Conservation (phyloP, 2,797 vertebrate genomes). For the Siniperca undulata region DNA sequence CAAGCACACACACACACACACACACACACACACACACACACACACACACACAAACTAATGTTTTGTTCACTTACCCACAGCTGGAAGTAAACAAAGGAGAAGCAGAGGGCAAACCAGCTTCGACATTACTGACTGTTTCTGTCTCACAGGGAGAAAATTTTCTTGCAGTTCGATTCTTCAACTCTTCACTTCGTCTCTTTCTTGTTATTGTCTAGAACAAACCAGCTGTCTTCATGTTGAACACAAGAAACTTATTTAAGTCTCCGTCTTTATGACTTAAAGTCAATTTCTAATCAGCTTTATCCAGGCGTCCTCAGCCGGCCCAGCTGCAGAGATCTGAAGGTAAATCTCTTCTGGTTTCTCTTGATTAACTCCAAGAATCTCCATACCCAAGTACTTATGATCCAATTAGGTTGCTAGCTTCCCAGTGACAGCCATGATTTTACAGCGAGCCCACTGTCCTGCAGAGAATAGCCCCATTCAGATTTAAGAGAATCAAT, state of each 20-base stretch:
- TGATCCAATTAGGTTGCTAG: slow-evolving; percentile 64
- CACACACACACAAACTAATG: not conserved
- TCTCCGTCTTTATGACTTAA: not conserved
- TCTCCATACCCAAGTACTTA: slow-evolving; percentile 54
- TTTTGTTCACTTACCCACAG: slow-evolving; percentile 73
- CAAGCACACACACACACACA: not conserved
- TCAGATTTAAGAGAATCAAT: slow-evolving; percentile 34
- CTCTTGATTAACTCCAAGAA: slow-evolving; percentile 46
- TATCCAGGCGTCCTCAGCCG: not conserved
- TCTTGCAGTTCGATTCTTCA: slow-evolving; percentile 1
- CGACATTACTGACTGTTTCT: slow-evolving; percentile 58
- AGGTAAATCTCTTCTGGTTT: slow-evolving; percentile 29
- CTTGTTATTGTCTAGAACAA: slow-evolving; percentile 9
- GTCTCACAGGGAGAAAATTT: slow-evolving; percentile 13
- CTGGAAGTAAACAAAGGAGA: slow-evolving; percentile 66
- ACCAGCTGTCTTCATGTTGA: slow-evolving; percentile 6
- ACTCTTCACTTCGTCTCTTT: not conserved
- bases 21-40: not conserved
- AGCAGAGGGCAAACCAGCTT: slow-evolving; percentile 58
- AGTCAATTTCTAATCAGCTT: not conserved
- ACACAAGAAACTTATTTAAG: not conserved
- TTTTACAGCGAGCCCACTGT: slow-evolving; percentile 14
- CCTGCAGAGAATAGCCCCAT: slow-evolving; percentile 37
- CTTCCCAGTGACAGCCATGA: slow-evolving; percentile 12
- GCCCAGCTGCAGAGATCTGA: slow-evolving; percentile 40